Percentiles rank a stretch among this genome's conserved stretches.
Evolutionary conservation across 2,888 invertebrate species (phyloP).

Genomic region (Listrodromus nycthemerus): DNA sequence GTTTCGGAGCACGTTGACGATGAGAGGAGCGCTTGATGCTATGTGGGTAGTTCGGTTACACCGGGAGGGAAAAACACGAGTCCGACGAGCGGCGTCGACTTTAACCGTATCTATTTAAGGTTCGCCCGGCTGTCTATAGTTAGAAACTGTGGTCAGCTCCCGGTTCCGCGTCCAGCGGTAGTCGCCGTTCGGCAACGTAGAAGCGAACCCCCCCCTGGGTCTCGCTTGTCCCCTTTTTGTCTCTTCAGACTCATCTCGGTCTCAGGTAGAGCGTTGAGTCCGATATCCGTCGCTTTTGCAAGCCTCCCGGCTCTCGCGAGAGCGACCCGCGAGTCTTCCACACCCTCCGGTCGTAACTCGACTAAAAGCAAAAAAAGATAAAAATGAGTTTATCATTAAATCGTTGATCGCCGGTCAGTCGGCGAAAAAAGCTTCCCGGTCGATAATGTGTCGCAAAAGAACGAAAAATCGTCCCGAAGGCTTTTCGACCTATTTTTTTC

Average conservation of each 20-base stretch:
- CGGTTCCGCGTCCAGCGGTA: conserved; percentile 65
- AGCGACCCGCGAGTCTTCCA: background rate
- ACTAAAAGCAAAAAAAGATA: background rate
- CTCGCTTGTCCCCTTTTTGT: conserved; percentile 48
- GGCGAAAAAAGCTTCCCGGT: background rate
- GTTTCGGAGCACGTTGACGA: conserved; percentile 22
- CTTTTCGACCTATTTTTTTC: background rate
- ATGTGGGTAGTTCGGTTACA: conserved; percentile 67
- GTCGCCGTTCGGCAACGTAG: conserved; percentile 29
- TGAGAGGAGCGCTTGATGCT: conserved; percentile 7
- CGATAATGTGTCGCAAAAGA: background rate
- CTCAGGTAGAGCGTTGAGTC: background rate
- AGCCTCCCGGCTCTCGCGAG: background rate
- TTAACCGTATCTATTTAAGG: conserved; percentile 82
- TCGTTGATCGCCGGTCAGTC: background rate
- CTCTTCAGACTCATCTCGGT: conserved; percentile 14
- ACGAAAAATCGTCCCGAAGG: too few species aligned
- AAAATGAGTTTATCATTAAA: conserved; percentile 8
- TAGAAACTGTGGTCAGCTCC: conserved; percentile 80
- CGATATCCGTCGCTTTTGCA: background rate
- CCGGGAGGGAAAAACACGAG: conserved; percentile 38
- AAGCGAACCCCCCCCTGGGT: conserved; percentile 14
- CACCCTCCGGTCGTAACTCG: background rate
- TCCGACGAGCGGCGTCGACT: conserved; percentile 51
- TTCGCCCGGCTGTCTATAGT: conserved; percentile 83